Percentiles rank a stretch among this genome's conserved stretches.
These are phyloP conservation scores for Amphiprion percula DNA, from an alignment of 2,113 vertebrate species.

Conservation along the genomic window DNA sequence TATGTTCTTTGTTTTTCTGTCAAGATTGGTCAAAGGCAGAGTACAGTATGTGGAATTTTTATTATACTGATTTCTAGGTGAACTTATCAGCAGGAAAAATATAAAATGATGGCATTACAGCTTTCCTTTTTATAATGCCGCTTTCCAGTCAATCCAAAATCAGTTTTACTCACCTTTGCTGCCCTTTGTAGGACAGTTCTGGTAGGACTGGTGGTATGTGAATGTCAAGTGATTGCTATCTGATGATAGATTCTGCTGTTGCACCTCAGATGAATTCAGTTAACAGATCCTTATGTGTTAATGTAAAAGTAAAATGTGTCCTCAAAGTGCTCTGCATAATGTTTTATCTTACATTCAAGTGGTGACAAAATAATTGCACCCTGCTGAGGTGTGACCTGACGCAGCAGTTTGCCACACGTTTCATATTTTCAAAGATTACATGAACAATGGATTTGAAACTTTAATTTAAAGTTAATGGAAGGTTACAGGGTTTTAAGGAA, in stretches of 20 bases:
- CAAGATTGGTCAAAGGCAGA: no score
- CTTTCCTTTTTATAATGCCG: not conserved
- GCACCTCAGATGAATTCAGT: not conserved
- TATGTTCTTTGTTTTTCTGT: no score
- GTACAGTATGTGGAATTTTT: no score
- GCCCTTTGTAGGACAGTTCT: not conserved
- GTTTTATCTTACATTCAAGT: constrained; percentile 4
- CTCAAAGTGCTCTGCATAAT: constrained; percentile 1
- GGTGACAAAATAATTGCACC: constrained; percentile 5
- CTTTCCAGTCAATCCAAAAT: not conserved
- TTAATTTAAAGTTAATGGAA: constrained; percentile 27
- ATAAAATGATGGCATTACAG: not conserved
- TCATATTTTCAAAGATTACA: constrained; percentile 18
- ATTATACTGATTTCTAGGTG: no score
- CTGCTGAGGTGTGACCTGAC: not conserved
- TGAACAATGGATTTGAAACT: not conserved
- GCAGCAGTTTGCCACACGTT: not conserved
- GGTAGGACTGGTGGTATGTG: not conserved
- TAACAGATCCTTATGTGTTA: constrained; percentile 4
- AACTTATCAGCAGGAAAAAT: no score
- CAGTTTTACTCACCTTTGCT: not conserved
- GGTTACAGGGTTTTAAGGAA: not conserved
- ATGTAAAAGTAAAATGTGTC: constrained; percentile 2
- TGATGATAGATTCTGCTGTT: not conserved
- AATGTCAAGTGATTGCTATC: not conserved